Evolutionary conservation across 2,113 vertebrate genomes (phyloP).

Genomic region (Arvicanthis niloticus): DNA sequence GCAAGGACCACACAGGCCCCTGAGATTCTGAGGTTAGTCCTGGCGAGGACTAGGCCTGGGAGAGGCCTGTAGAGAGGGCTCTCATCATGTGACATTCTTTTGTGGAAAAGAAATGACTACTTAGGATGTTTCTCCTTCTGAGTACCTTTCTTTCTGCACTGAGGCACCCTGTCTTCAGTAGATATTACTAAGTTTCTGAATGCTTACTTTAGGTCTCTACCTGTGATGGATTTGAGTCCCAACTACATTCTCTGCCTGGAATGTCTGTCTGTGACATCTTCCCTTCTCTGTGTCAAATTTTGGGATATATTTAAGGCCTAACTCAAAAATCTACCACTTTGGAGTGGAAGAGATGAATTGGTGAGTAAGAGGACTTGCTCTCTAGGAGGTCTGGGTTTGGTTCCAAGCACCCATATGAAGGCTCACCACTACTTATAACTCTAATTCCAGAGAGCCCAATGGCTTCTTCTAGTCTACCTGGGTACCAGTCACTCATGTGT

Average conservation of each 20-base stretch:
- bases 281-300: constrained; percentile 7
- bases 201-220: not conserved
- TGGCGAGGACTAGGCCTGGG: not conserved
- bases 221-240: not conserved
- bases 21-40: not conserved
- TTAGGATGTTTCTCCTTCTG: not conserved
- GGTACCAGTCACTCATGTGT: not conserved
- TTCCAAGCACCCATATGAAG: not conserved
- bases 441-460: not conserved
- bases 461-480: not conserved
- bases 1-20: not conserved
- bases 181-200: not conserved
- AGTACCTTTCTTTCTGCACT: not conserved
- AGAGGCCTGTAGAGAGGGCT: not conserved
- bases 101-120: not conserved
- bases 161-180: not conserved
- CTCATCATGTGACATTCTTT: not conserved
- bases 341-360: not conserved
- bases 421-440: not conserved
- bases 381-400: not conserved
- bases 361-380: not conserved
- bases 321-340: not conserved
- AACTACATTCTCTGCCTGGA: not conserved
- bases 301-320: not conserved
- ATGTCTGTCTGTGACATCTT: constrained; percentile 31